These are phyloP conservation scores for Brotula barbata DNA, from an alignment of 2,797 vertebrate genomes.

Conservation along the genomic window DNA sequence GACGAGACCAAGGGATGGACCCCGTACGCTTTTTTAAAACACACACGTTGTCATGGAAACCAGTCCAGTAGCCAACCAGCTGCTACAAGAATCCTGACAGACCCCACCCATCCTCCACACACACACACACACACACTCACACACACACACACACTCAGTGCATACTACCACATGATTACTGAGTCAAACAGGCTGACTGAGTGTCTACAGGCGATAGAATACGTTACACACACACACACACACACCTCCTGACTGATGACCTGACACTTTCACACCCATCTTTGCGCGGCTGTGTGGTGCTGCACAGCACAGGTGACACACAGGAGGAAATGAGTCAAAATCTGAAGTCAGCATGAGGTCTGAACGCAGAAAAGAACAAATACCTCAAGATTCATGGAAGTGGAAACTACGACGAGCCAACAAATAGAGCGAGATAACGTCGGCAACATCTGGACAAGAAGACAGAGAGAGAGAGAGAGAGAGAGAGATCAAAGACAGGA, in stretches of 20 bases:
- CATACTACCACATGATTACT: conserved; percentile 61
- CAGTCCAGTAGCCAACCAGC: conserved; percentile 76
- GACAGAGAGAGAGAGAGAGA: too few species aligned
- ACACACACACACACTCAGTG: conserved; percentile 37
- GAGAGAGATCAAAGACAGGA: too few species aligned
- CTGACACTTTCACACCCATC: neutral
- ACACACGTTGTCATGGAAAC: conserved; percentile 75
- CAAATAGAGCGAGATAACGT: conserved; percentile 62
- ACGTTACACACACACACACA: neutral
- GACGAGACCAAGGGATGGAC: conserved; percentile 65
- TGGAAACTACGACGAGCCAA: too few species aligned
- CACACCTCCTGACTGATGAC: conserved; percentile 21
- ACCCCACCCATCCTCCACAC: conserved; percentile 8
- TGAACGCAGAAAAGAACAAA: conserved; percentile 33
- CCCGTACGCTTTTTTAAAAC: conserved; percentile 54
- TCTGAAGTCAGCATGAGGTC: too few species aligned
- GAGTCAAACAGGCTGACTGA: conserved; percentile 14
- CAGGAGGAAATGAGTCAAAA: conserved; percentile 63
- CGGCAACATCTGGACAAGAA: too few species aligned
- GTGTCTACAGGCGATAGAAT: conserved; percentile 12
- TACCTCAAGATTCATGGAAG: too few species aligned
- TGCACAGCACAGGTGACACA: conserved; percentile 30
- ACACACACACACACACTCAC: conserved; percentile 12
- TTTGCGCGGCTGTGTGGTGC: conserved; percentile 24
- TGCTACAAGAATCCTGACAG: conserved; percentile 56